Base-by-base conservation (phyloP, 2,797 vertebrate genomes). In the Periparus ater region DNA sequence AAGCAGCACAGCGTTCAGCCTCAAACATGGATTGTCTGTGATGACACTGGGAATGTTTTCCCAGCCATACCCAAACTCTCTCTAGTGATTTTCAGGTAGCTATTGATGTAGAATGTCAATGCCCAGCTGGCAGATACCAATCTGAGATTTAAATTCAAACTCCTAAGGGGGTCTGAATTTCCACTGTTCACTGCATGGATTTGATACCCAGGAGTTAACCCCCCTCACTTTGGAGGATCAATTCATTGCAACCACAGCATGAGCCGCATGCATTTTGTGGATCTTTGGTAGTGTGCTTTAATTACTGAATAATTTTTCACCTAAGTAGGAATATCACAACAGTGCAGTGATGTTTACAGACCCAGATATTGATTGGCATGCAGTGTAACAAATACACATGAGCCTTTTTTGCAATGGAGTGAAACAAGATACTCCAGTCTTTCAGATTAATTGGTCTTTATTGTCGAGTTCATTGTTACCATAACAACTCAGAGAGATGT, bases 401-500 rank as follows among this genome's bases (percentile, higher is more conserved):
- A 93, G 71, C 57, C 80, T 85, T 80, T 88, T 90, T 58, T 87
- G 68, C 86, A 77, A 2, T 32, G 50, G 47, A 94, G 71, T 89
- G 81, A 90, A 95, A 93, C 50, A 79, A 91, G 77, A 83, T 58
- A 34, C 34, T 88, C 12, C 34, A 77, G 55, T 61, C 88, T 96
- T 90, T 91, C 53, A 67, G 57, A 94, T 94, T 95, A 96, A 92
- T 95, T 96, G 71, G 88, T 57, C 54, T 93, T 90, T 80, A 85
- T 93, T 25, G 0, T 82, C 0, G 6, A 85, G 83, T 77, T 91
- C 94, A 72, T 96, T 96, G 96, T 97, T 96, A 83, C 96, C 96
- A 96, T 97, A 97, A 96, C 96, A 95, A 96, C 96, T 94, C 50
- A 5, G 60, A 86, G 73, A 89, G 84, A 94, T 72, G 44, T 27